Base-by-base conservation (phyloP, 2,113 vertebrate species). In the Hyaena hyaena region DNA sequence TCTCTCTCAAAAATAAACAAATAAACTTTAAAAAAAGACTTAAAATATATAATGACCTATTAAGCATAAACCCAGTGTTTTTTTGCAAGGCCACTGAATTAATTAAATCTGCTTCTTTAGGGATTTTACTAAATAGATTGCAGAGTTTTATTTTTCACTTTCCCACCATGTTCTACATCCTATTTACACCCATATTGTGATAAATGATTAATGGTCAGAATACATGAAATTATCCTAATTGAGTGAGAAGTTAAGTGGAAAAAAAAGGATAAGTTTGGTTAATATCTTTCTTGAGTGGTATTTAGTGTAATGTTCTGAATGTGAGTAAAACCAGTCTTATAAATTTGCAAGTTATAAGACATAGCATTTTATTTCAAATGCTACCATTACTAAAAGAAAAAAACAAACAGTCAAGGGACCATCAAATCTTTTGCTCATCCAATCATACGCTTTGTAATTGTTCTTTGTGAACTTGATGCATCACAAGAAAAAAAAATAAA, bases 191-290 rank as follows among this genome's bases (percentile, higher is more conserved):
- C 96, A 33, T 48, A 87, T 0, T 0, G 26, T 73, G 79, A 80
- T 95, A 0, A 0, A 23, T 76, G 79, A 82, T 95, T 96, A 71
- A 55, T 95, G 86, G 73, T 73, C 97, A 95, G 86, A 88, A 92
- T 61, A 10, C 26, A 86, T 92, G 92, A 96, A n/a, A 87, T 95
- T 61, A 94, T 88, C 4, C 69, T 68, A 66, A 76, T 66, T 93
- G 66, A 48, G 23, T 55, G 86, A 65, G 0, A 0, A 91, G 33
- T 92, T 96, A 95, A 85, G 33, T 35, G 3, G 8, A 92, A 92
- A 93, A 94, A 90, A 63, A 28, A 77, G 87, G 87, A 28, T 80
- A 92, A 71, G 93, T 93, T 76, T 71, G 95, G 92, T 63, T 97
- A 91, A n/a, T 89, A 45, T 95, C 92, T 97, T 39, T 55, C 26